Percentiles rank a stretch among this genome's conserved stretches.
phyloP scores from a whole-genome alignment of 2,797 vertebrate species.

The Mastacembelus armatus region DNA sequence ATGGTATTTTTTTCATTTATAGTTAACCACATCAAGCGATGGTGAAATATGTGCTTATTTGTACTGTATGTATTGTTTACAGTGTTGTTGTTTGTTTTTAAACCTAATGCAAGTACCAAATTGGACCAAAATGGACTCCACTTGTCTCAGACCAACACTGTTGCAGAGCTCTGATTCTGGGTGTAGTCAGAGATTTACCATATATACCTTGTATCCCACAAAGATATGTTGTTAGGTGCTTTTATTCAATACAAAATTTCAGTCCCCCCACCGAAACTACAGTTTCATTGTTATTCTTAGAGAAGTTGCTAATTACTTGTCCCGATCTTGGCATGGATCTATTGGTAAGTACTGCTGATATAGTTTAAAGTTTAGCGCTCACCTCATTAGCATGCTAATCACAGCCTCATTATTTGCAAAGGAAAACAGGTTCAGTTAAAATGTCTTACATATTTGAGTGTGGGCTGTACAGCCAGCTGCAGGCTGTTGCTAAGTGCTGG shows the following conservation, averaged over 20 bases:
- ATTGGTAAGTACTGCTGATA: slow-evolving; percentile 15
- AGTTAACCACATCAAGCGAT: neutral
- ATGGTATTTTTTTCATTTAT: slow-evolving; percentile 1
- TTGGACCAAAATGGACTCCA: neutral
- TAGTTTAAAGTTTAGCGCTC: slow-evolving; percentile 63
- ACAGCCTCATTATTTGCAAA: slow-evolving; percentile 71
- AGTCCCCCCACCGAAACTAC: no score
- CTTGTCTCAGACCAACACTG: neutral
- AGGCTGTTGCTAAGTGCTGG: slow-evolving; percentile 42
- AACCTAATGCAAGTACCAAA: neutral
- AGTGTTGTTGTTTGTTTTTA: neutral
- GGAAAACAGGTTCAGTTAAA: slow-evolving; percentile 75
- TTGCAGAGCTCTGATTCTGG: neutral
- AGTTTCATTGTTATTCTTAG: neutral
- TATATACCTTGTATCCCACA: neutral
- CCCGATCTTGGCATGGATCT: neutral
- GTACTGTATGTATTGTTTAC: neutral
- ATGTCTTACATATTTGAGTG: slow-evolving; percentile 66
- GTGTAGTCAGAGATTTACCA: neutral
- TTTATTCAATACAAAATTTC: neutral
- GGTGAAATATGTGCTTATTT: neutral
- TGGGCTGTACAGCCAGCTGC: slow-evolving; percentile 49
- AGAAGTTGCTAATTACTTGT: slow-evolving; percentile 1
- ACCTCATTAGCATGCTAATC: slow-evolving; percentile 76
- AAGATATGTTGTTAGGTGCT: neutral